Evolutionary conservation across 2,113 vertebrate genomes (phyloP).

Genomic region (Antechinus flavipes): DNA sequence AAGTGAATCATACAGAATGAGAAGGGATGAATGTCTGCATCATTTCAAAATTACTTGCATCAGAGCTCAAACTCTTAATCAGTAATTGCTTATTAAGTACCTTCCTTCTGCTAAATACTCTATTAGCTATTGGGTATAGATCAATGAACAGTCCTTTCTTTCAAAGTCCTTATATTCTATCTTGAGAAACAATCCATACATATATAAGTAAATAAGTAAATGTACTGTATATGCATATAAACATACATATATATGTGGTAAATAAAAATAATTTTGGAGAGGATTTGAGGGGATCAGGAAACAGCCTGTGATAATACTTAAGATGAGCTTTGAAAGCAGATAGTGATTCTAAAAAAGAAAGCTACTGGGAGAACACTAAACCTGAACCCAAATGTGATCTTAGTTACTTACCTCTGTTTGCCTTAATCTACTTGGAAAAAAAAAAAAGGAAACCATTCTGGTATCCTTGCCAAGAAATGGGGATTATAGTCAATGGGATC

Average conservation of each 20-base stretch:
- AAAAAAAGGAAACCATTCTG: neutral
- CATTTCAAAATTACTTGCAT: neutral
- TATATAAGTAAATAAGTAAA: no score
- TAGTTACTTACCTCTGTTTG: neutral
- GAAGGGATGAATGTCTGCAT: neutral
- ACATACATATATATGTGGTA: no score
- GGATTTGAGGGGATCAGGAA: neutral
- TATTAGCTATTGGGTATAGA: neutral
- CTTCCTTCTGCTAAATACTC: neutral
- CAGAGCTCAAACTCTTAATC: neutral
- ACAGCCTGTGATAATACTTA: neutral
- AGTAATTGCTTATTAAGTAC: neutral
- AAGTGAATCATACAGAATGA: neutral
- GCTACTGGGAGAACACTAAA: neutral
- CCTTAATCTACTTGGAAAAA: neutral
- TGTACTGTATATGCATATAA: no score
- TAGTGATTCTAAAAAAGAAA: neutral
- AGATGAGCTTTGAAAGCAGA: neutral
- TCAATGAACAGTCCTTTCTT: neutral
- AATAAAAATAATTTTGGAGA: no score
- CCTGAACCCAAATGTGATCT: neutral
- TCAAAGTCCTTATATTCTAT: neutral
- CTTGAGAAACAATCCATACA: neutral
- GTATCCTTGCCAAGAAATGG: neutral
- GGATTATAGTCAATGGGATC: neutral